Conservation (phyloP, 2,888 invertebrate genomes). For the Drosophila vallismaia region DNA sequence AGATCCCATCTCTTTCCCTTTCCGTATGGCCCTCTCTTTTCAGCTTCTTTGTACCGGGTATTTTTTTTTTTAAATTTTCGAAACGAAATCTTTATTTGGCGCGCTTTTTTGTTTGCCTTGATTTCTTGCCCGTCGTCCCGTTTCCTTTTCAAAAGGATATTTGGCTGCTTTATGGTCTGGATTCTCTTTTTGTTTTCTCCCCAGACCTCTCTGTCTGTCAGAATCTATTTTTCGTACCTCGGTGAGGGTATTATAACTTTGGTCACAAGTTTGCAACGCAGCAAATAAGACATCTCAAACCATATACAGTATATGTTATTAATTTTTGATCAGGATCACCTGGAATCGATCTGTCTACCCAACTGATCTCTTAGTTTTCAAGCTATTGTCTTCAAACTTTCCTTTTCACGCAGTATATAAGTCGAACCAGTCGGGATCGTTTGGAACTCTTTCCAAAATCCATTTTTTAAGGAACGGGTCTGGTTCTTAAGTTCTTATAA, state of each 20-base stretch:
- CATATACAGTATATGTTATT: too few relatives aligned
- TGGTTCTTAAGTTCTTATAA: too few relatives aligned
- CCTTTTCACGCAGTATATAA: too few relatives aligned
- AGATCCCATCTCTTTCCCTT: constrained; percentile 13
- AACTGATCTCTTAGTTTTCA: too few relatives aligned
- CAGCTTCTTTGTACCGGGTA: constrained; percentile 1
- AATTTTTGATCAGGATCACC: too few relatives aligned
- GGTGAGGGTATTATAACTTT: too few relatives aligned
- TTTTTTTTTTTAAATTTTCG: constrained; percentile 20
- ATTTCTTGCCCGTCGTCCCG: constrained; percentile 38
- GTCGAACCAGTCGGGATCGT: too few relatives aligned
- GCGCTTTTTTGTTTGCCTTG: constrained; percentile 28
- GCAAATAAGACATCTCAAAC: too few relatives aligned
- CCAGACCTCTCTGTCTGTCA: constrained; percentile 10
- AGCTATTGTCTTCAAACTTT: not conserved
- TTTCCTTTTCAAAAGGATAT: constrained; percentile 39
- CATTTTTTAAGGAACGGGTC: too few relatives aligned
- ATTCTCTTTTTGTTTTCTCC: constrained; percentile 7
- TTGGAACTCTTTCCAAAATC: too few relatives aligned
- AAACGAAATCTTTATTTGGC: constrained; percentile 37
- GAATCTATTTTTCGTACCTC: not conserved
- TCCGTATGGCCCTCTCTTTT: constrained; percentile 2
- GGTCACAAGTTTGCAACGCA: too few relatives aligned
- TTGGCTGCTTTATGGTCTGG: constrained; percentile 24
- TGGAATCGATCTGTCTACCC: too few relatives aligned